Evolutionary conservation across 1,140 invertebrate genomes (phyloP), one percentile per base, ranked within the genome.

Genomic region (Drosophila quadrilineata): DNA sequence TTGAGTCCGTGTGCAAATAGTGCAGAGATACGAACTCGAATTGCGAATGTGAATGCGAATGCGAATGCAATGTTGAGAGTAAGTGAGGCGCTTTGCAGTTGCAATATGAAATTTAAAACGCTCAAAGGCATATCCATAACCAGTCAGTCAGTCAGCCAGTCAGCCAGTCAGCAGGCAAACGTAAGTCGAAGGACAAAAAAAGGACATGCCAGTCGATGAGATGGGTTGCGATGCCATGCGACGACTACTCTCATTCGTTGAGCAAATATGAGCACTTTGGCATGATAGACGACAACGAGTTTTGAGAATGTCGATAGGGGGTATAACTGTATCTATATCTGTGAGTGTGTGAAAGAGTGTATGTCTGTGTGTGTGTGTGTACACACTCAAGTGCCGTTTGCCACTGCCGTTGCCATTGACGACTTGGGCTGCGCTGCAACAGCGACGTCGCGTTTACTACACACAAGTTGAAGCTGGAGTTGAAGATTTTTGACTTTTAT

Each of bases 61-160:
- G 58, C 36, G 50, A 57, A 63, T 49, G 62, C 56, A 56, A 76
- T 68, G 74, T 53, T 33, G 29, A 38, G 41, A 46, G 22, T 50
- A 50, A 59, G 59, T 38, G 56, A 57, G 4, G 68, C 28, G 71
- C 58, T n/a, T 1, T 71, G 77, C 77, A 85, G 74, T 74, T 77
- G 77, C 77, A 84, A 84, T 84, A 85, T 85, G 74, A 85, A 85
- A 85, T 85, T 85, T 85, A 79, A 85, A 79, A 85, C 79, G 79
- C 79, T 85, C 79, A 85, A 85, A 85, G 79, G 75, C 79, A 74
- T 85, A 85, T 85, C 79, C 79, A 85, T 85, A 85, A 85, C 79
- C 79, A 74, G 74, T 62, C 72, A 49, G 35, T 41, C 38, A 45
- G 22, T 45, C 77, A 73, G 72, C 56, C 71, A 45, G 33, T n/a